phyloP scores from a whole-genome alignment of 2,888 invertebrate genomes.

The Agonopterix alstromeriana region DNA sequence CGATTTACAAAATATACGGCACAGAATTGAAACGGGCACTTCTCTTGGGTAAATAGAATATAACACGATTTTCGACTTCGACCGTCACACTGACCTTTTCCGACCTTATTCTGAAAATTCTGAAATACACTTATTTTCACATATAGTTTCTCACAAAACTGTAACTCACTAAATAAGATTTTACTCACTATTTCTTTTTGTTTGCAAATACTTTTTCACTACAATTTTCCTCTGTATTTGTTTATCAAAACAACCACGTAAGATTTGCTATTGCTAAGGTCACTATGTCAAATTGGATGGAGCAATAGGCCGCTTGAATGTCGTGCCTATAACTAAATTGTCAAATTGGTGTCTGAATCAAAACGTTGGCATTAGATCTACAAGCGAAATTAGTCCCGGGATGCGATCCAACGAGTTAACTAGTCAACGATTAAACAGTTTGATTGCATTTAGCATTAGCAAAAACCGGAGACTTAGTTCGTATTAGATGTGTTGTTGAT shows the following conservation, averaged over 20 bases:
- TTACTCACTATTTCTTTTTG: conserved; percentile 1
- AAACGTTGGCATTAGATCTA: conserved; percentile 51
- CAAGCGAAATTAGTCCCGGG: conserved; percentile 41
- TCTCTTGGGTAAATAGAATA: conserved; percentile 16
- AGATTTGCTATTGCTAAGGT: conserved; percentile 18
- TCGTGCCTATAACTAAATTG: conserved; percentile 56
- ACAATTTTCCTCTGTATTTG: conserved; percentile 11
- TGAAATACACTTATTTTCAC: conserved; percentile 8
- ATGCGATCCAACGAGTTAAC: conserved; percentile 2
- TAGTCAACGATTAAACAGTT: no score
- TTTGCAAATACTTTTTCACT: neutral
- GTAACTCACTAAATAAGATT: conserved; percentile 1
- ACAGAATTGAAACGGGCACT: conserved; percentile 19
- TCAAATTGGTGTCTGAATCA: conserved; percentile 55
- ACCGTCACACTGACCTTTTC: conserved; percentile 15
- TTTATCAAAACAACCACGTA: conserved; percentile 15
- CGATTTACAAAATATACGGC: neutral
- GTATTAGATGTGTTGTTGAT: no score
- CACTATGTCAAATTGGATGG: conserved; percentile 21
- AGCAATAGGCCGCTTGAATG: conserved; percentile 32
- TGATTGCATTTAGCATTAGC: no score
- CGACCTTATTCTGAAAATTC: conserved; percentile 6
- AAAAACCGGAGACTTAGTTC: no score
- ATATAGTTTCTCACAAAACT: conserved; percentile 12
- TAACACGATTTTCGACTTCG: conserved; percentile 29